Conservation (phyloP, 1,140 invertebrate species). For the Drosophila repleta region DNA sequence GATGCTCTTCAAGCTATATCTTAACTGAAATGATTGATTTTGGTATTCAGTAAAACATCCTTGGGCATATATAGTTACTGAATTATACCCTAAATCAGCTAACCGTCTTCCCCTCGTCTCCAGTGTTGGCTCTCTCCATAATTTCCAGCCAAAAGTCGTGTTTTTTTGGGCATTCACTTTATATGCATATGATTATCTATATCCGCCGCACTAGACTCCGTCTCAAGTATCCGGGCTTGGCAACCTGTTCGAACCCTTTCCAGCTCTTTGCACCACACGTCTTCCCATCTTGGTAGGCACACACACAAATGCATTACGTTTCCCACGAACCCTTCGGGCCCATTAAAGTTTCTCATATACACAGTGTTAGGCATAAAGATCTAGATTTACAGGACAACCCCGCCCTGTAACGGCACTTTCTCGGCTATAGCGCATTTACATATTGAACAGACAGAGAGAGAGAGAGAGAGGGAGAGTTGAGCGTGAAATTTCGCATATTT, state of each 20-base stretch:
- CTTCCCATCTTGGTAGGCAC: constrained; percentile 3
- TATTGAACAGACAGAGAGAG: constrained; percentile 19
- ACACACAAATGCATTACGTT: constrained; percentile 8
- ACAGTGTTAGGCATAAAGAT: constrained; percentile 55
- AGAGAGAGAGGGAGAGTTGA: constrained; percentile 4
- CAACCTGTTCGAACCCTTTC: constrained; percentile 57
- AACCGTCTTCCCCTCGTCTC: neutral
- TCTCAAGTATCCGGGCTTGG: constrained; percentile 4
- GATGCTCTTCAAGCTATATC: no score
- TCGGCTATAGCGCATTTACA: constrained; percentile 55
- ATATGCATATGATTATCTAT: neutral
- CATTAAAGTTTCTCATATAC: neutral
- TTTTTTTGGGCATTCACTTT: neutral
- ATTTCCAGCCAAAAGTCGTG: no score
- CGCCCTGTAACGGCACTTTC: constrained; percentile 50
- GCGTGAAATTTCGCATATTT: constrained; percentile 59
- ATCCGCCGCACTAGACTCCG: constrained; percentile 1
- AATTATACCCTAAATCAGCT: no score
- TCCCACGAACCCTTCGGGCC: constrained; percentile 27
- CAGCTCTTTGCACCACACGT: neutral
- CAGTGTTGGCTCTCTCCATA: neutral
- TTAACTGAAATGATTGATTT: no score
- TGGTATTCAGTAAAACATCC: no score
- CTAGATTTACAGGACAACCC: constrained; percentile 55
- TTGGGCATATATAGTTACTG: no score